A percentile compares a stretch with the other conserved stretches of the same genome.
phyloP scores from a whole-genome alignment of 37 sponge, comb jelly and placozoan genomes.

The Dysidea cf. avara region DNA sequence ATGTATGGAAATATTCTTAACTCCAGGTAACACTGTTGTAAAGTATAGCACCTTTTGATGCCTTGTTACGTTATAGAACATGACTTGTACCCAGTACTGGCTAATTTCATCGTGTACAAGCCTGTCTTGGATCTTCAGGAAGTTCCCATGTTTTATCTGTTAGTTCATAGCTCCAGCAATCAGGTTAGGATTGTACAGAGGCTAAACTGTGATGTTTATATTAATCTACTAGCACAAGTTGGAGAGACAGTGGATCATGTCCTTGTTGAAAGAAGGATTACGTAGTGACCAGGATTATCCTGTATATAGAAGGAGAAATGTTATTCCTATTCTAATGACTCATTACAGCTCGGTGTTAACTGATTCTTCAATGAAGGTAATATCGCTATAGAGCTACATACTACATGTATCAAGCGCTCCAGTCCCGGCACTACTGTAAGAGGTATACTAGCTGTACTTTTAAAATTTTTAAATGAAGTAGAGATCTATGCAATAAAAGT shows the following conservation, averaged over 20 bases:
- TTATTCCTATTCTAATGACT: slow-evolving; percentile 43
- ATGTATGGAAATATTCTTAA: no score
- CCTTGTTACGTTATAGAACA: slow-evolving; percentile 26
- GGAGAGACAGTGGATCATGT: slow-evolving; percentile 70
- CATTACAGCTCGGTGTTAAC: slow-evolving; percentile 5
- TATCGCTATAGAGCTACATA: background rate
- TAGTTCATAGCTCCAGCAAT: slow-evolving; percentile 64
- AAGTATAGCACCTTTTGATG: background rate
- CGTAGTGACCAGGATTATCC: slow-evolving; percentile 54
- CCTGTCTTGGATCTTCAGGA: slow-evolving; percentile 51
- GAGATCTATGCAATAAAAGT: no score
- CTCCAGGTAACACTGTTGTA: no score
- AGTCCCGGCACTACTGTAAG: no score
- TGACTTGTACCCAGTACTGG: slow-evolving; percentile 42
- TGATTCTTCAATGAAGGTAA: slow-evolving; percentile 17
- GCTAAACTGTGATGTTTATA: background rate
- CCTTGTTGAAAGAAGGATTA: slow-evolving; percentile 56
- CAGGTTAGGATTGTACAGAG: slow-evolving; percentile 24
- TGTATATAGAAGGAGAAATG: slow-evolving; percentile 39
- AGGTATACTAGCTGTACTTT: no score
- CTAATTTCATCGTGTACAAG: slow-evolving; percentile 43
- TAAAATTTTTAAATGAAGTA: no score
- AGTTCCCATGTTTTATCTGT: slow-evolving; percentile 37
- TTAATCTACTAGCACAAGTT: slow-evolving; percentile 6
- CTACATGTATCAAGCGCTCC: no score